phyloP scores from a whole-genome alignment of 1,140 invertebrate genomes.

The Ostrea denselamellosa region DNA sequence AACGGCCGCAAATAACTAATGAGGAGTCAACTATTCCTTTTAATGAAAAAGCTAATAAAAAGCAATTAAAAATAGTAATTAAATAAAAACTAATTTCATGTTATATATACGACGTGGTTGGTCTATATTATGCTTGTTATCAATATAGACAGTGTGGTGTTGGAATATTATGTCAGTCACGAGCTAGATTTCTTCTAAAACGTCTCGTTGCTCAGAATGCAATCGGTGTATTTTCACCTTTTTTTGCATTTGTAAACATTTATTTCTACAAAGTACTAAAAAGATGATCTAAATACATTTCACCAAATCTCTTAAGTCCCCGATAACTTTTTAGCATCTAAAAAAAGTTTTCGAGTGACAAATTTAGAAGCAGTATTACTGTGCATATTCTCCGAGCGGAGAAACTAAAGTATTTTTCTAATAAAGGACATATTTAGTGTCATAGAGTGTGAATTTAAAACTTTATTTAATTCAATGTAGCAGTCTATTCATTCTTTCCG shows the following conservation, averaged over 20 bases:
- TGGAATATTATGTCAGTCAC: background rate
- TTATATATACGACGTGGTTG: background rate
- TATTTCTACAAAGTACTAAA: background rate
- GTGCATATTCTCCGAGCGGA: background rate
- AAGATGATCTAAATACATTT: background rate
- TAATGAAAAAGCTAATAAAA: too few relatives aligned
- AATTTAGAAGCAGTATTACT: background rate
- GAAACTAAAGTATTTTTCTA: background rate
- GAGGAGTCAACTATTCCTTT: too few relatives aligned
- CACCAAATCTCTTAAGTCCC: background rate
- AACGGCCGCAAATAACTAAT: too few relatives aligned
- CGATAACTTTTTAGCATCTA: background rate
- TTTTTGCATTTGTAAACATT: background rate
- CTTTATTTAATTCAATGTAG: background rate
- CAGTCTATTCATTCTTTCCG: background rate
- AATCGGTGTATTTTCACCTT: background rate
- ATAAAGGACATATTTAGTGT: background rate
- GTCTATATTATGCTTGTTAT: too few relatives aligned
- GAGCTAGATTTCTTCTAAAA: background rate
- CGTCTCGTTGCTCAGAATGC: background rate
- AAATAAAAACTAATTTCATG: background rate
- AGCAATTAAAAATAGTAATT: too few relatives aligned
- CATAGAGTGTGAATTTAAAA: background rate
- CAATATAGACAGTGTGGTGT: too few relatives aligned
- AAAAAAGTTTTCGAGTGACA: background rate